Evolutionary conservation across 2,113 vertebrate species (phyloP).

Genomic region (Neolamprologus sp.): DNA sequence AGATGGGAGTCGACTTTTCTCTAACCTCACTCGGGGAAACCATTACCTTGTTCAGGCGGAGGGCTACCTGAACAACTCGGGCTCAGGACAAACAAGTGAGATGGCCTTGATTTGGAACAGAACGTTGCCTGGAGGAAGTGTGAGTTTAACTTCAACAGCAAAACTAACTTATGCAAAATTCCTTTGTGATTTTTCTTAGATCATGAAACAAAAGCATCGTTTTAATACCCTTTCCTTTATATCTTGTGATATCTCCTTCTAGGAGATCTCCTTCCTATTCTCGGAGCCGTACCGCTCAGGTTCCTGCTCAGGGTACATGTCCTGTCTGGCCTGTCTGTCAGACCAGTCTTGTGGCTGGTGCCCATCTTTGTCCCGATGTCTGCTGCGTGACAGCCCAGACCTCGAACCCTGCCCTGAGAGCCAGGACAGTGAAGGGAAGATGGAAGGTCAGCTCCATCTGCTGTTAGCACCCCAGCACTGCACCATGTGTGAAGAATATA

Average conservation of each 20-base stretch:
- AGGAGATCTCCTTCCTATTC: slow-evolving; percentile 92
- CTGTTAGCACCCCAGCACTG: slow-evolving; percentile 82
- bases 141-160: slow-evolving; percentile 41
- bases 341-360: slow-evolving; percentile 94
- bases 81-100: slow-evolving; percentile 83
- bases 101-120: slow-evolving; percentile 88
- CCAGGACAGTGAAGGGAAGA: not conserved
- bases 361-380: slow-evolving; percentile 69
- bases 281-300: slow-evolving; percentile 84
- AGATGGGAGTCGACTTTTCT: slow-evolving; percentile 77
- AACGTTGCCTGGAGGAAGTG: slow-evolving; percentile 80
- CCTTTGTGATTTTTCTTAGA: not conserved
- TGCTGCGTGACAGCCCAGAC: slow-evolving; percentile 61
- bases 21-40: slow-evolving; percentile 78
- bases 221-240: not conserved
- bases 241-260: not conserved
- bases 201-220: not conserved
- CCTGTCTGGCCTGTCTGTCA: slow-evolving; percentile 83
- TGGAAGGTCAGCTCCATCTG: slow-evolving; percentile 66
- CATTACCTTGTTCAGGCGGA: slow-evolving; percentile 83
- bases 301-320: slow-evolving; percentile 75
- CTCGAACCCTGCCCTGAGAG: slow-evolving; percentile 64
- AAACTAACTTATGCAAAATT: not conserved
- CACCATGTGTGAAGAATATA: slow-evolving; percentile 83
- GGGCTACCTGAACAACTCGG: slow-evolving; percentile 85